phyloP scores from a whole-genome alignment of 2,797 vertebrate genomes.

The Brotula barbata region DNA sequence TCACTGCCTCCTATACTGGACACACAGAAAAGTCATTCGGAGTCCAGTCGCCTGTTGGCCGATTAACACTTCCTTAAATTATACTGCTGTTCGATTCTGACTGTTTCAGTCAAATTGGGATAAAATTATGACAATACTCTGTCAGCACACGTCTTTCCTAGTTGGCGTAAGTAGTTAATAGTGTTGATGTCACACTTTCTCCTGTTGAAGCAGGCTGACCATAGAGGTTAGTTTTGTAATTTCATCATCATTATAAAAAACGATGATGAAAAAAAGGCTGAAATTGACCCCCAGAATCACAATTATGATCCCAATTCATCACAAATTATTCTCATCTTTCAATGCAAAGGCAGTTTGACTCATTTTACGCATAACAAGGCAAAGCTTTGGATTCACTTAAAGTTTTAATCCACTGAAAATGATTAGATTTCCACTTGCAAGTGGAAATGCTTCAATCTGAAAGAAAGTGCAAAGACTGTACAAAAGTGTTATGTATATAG shows the following conservation, averaged over 20 bases:
- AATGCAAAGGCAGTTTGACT: slow-evolving; percentile 49
- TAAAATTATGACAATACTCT: slow-evolving; percentile 49
- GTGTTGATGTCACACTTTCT: slow-evolving; percentile 40
- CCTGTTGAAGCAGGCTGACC: slow-evolving; percentile 17
- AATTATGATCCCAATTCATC: slow-evolving; percentile 40
- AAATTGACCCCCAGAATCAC: slow-evolving; percentile 22
- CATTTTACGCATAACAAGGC: slow-evolving; percentile 54
- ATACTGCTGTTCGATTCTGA: slow-evolving; percentile 62
- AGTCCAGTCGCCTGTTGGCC: slow-evolving; percentile 32
- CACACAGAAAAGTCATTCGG: slow-evolving; percentile 35
- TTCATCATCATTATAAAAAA: slow-evolving; percentile 12
- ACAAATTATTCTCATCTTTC: slow-evolving; percentile 26
- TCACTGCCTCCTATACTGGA: slow-evolving; percentile 55
- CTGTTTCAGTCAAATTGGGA: slow-evolving; percentile 53
- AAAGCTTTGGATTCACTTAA: slow-evolving; percentile 63
- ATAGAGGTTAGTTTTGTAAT: slow-evolving; percentile 24
- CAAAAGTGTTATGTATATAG: slow-evolving; percentile 84
- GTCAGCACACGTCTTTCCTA: slow-evolving; percentile 48
- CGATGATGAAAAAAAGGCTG: slow-evolving; percentile 6
- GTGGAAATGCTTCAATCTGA: slow-evolving; percentile 61
- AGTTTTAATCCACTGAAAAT: slow-evolving; percentile 69
- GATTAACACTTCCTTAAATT: slow-evolving; percentile 70
- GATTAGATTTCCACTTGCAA: slow-evolving; percentile 57
- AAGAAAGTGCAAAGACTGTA: slow-evolving; percentile 75
- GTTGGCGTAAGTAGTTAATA: slow-evolving; percentile 44